Evolutionary conservation across 2,797 vertebrate genomes (phyloP).

Genomic region (Hybognathus amarus): DNA sequence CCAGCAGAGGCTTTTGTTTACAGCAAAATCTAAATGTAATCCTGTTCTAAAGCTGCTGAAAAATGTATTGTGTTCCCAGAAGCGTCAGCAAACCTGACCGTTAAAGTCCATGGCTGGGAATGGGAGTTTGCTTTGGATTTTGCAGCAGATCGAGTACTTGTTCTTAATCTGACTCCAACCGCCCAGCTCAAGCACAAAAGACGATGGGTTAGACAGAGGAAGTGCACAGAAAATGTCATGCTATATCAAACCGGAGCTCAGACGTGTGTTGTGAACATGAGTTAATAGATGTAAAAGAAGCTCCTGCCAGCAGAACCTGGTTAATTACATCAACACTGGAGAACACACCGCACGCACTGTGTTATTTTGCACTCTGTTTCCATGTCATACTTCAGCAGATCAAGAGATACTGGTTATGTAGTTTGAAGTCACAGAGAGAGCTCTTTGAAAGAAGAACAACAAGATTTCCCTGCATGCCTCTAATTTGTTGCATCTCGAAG

Average conservation of each 20-base stretch:
- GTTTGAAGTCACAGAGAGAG: slow-evolving; percentile 32
- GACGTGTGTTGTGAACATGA: slow-evolving; percentile 36
- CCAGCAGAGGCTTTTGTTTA: slow-evolving; percentile 51
- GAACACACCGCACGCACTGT: background rate
- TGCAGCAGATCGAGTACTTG: slow-evolving; percentile 49
- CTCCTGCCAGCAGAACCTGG: slow-evolving; percentile 1
- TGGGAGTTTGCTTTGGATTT: slow-evolving; percentile 59
- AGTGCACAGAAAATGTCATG: slow-evolving; percentile 38
- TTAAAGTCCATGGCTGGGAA: slow-evolving; percentile 38
- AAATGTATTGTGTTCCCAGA: slow-evolving; percentile 45
- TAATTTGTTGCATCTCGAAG: slow-evolving; percentile 15
- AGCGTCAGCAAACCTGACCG: slow-evolving; percentile 50
- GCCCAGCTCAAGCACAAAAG: slow-evolving; percentile 15
- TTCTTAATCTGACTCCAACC: slow-evolving; percentile 55
- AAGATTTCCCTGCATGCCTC: slow-evolving; percentile 3
- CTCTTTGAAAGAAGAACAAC: slow-evolving; percentile 22
- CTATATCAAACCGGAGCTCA: slow-evolving; percentile 41
- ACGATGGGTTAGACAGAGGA: slow-evolving; percentile 21
- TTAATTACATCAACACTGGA: slow-evolving; percentile 47
- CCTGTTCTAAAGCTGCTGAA: slow-evolving; percentile 55
- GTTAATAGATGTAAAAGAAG: slow-evolving; percentile 27
- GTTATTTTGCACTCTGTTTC: slow-evolving; percentile 25
- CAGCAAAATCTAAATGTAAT: slow-evolving; percentile 56
- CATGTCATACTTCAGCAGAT: slow-evolving; percentile 10
- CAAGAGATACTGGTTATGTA: slow-evolving; percentile 34